Percentiles rank a stretch among this genome's conserved stretches.
Evolutionary conservation across 37 sponge, comb jelly and placozoan genomes (phyloP).

Genomic region (Ianthella basta): DNA sequence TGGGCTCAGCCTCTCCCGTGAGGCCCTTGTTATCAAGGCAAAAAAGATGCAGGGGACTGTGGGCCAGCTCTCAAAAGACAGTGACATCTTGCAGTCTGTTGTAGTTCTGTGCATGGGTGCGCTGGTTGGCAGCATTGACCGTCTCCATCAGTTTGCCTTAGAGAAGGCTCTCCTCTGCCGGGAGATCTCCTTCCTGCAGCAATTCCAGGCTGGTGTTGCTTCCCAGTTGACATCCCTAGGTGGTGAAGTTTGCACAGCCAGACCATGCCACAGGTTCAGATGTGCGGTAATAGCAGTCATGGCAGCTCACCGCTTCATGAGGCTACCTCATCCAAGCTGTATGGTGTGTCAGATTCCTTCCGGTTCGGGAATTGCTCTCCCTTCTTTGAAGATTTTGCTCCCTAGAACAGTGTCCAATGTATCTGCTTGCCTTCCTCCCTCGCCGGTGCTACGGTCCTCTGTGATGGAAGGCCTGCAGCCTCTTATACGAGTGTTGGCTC

Average conservation of each 20-base stretch:
- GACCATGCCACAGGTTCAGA: slow-evolving; percentile 15
- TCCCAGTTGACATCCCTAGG: background rate
- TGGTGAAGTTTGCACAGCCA: background rate
- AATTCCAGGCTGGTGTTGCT: background rate
- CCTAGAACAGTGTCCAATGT: background rate
- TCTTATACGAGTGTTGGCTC: background rate
- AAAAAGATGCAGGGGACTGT: slow-evolving; percentile 3
- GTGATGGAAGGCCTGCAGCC: background rate
- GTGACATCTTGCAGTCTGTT: background rate
- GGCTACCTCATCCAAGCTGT: too few species aligned
- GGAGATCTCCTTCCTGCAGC: background rate
- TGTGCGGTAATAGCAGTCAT: background rate
- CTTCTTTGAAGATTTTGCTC: too few species aligned
- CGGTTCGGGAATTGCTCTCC: too few species aligned
- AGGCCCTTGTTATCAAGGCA: background rate
- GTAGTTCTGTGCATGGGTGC: background rate
- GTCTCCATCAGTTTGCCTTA: background rate
- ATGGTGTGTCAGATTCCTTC: too few species aligned
- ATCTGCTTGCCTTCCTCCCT: background rate
- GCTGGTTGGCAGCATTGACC: background rate
- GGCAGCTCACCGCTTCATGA: slow-evolving; percentile 1
- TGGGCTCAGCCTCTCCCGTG: background rate
- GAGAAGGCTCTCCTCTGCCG: background rate
- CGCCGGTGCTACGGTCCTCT: background rate
- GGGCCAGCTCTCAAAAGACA: background rate